These are phyloP conservation scores for Martes martes DNA, from an alignment of 2,113 vertebrate genomes.

Conservation along the genomic window DNA sequence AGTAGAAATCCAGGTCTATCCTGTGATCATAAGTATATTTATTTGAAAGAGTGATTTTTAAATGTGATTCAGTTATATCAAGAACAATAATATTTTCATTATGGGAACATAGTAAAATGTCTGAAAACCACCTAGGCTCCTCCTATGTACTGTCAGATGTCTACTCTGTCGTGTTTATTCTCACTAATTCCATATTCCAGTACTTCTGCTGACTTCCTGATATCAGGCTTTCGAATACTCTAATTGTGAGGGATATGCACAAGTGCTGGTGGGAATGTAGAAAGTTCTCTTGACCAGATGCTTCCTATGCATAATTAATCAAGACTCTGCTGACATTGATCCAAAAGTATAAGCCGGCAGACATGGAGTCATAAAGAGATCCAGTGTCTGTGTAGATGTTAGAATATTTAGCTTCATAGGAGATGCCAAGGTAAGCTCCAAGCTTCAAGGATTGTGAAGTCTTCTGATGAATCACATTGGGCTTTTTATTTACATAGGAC, in stretches of 20 bases:
- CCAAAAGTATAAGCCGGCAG: slow-evolving; percentile 50
- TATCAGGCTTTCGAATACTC: not conserved
- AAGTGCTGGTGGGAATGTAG: slow-evolving; percentile 30
- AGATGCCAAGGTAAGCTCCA: not conserved
- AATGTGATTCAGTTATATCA: not conserved
- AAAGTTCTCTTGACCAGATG: slow-evolving; percentile 58
- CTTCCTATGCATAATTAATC: slow-evolving; percentile 61
- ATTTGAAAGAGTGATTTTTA: not conserved
- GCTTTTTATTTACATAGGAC: not conserved
- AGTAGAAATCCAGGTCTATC: not conserved
- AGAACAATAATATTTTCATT: not conserved
- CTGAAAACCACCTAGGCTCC: not conserved
- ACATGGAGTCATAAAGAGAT: slow-evolving; percentile 63
- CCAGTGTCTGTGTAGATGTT: slow-evolving; percentile 26
- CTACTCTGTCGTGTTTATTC: not conserved
- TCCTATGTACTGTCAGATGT: not conserved
- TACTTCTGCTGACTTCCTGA: slow-evolving; percentile 43
- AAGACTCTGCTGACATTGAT: slow-evolving; percentile 68
- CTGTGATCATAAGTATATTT: not conserved
- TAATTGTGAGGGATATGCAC: slow-evolving; percentile 52
- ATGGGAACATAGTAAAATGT: not conserved
- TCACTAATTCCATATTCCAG: not conserved
- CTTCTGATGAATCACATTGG: not conserved
- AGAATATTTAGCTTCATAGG: slow-evolving; percentile 48
- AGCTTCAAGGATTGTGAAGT: not conserved